phyloP scores from a whole-genome alignment of 2,113 vertebrate species.

The Lipophrys pholis region DNA sequence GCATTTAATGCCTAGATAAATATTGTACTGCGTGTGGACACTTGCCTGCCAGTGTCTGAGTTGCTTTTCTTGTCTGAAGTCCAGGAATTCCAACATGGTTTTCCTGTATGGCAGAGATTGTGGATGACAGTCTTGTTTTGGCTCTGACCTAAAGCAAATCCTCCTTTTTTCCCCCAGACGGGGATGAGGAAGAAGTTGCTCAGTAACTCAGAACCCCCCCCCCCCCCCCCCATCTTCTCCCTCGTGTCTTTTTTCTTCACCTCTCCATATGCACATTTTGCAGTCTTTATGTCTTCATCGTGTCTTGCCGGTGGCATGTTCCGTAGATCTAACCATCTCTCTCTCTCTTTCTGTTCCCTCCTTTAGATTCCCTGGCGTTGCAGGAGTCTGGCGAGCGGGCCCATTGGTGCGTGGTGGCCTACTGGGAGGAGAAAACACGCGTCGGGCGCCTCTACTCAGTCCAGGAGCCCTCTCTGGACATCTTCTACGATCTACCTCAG shows the following conservation, averaged over 20 bases:
- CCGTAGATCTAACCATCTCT: constrained; percentile 28
- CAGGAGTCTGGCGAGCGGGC: constrained; percentile 92
- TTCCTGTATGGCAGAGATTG: constrained; percentile 72
- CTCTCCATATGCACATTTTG: background rate
- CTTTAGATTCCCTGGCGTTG: constrained; percentile 92
- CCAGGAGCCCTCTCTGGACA: constrained; percentile 98
- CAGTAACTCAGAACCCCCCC: background rate
- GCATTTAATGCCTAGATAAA: constrained; percentile 75
- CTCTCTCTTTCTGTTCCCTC: constrained; percentile 27
- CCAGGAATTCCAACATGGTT: constrained; percentile 78
- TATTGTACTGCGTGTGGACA: constrained; percentile 68
- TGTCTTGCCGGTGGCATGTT: too few relatives aligned
- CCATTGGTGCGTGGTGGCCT: constrained; percentile 99
- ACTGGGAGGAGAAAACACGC: constrained; percentile 98
- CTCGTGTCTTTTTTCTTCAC: constrained; percentile 1
- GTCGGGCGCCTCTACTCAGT: constrained; percentile 98
- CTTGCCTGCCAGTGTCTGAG: constrained; percentile 68
- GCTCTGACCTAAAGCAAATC: constrained; percentile 47
- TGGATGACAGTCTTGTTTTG: constrained; percentile 66
- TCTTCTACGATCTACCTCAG: constrained; percentile 99
- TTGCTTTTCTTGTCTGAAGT: constrained; percentile 74
- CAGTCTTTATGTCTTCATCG: too few relatives aligned
- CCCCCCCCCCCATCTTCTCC: background rate
- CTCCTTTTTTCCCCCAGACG: constrained; percentile 60
- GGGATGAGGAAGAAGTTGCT: constrained; percentile 31